Evolutionary conservation across 2,888 invertebrate genomes (phyloP), one percentile per base, ranked within the genome.

Genomic region (Stramonita haemastoma): DNA sequence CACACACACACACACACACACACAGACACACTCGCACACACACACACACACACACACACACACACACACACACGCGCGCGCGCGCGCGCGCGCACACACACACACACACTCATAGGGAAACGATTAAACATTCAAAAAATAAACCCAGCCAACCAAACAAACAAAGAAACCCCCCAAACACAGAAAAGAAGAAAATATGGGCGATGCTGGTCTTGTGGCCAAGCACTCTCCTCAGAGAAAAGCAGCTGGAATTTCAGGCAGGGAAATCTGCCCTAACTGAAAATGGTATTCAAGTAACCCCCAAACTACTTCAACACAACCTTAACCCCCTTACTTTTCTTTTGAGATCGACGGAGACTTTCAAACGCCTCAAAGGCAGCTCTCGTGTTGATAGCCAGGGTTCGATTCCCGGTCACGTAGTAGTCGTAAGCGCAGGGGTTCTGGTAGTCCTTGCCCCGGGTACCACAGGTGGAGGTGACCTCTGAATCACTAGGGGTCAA

Each of bases 391-490:
- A 8, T 5, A 34, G 89, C 91, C 32, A 91, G 29, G 6, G n/a
- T 60, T 1, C 46, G 60, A 17, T 87, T 85, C 32, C 90, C 91
- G 57, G 89, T 89, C n/a, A 90, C 90, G 29, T 77, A 57, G 46
- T 81, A 89, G 79, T 90, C 90, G 36, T 81, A 87, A 36, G 77
- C 85, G 46, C 91, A 91, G 5, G 85, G 73, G 15, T 90, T 86
- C 26, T 66, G 73, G 17, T 11, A 11, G 32, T 86, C 60, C 22
- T 57, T 13, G 17, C 2, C 19, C 6, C 22, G 5, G 60, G 19
- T 57, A 0, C 73, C 86, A 46, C 91, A 91, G 8, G 83, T 11
- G 19, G 34, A 22, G 15, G 11, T 73, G 8, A 91, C 87, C 26
- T n/a, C 26, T 56, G 13, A 32, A 1, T 89, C 77, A 4, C 22